Evolutionary conservation across 2,888 invertebrate species (phyloP), one percentile per base, ranked within the genome.

Genomic region (Enoplolaimus lenunculus): DNA sequence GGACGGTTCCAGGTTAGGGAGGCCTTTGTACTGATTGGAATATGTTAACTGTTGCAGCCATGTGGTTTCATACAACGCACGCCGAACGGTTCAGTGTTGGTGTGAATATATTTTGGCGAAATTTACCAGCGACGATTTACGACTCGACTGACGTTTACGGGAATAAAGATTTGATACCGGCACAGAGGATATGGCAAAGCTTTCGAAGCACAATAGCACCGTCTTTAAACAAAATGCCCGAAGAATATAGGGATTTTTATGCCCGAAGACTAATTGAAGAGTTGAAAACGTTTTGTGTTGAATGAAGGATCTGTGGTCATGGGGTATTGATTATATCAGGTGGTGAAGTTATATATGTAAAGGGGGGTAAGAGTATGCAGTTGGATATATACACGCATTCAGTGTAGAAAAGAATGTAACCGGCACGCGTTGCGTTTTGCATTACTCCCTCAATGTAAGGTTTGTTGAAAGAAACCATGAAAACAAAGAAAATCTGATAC

Each of bases 11-110:
- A n/a, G n/a, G n/a, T n/a, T n/a, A n/a, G n/a, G n/a, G n/a, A n/a
- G n/a, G n/a, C n/a, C n/a, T n/a, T n/a, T n/a, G n/a, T n/a, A n/a
- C n/a, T n/a, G n/a, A n/a, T n/a, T n/a, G n/a, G n/a, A n/a, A n/a
- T n/a, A n/a, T n/a, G n/a, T n/a, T n/a, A n/a, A 71, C 57, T 34
- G 26, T 78, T 78, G 59, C 76, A 79, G 84, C 85, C n/a, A 77
- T 85, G 29, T 85, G 85, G 85, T 85, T 85, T 74, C 85, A 85
- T 75, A 85, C 84, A 75, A 82, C 84, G 35, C 81, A 80, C n/a
- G 82, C 84, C 2, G 70, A 81, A 33, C 81, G 83, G 45, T 83
- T 82, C 76, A 82, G 84, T 28, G 79, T 85, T 62, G 84, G 84
- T 30, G 83, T 85, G 0, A 85, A 85, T 77, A 82, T 85, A 1